Percentiles rank a stretch among this genome's conserved stretches.
These are phyloP conservation scores for Frieseomelitta varia DNA, from an alignment of 1,140 invertebrate genomes.

Conservation along the genomic window DNA sequence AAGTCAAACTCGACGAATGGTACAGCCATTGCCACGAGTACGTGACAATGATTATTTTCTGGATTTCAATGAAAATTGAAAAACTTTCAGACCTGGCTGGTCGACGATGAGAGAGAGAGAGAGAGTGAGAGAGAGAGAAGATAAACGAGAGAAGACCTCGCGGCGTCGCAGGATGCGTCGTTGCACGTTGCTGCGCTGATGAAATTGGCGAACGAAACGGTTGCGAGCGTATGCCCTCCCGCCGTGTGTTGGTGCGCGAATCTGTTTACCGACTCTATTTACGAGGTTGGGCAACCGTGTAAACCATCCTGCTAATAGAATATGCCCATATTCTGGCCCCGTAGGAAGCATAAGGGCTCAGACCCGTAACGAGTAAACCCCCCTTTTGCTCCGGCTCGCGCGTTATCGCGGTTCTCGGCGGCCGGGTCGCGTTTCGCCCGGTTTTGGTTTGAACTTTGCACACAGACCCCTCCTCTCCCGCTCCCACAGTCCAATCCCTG, in stretches of 20 bases:
- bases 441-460: constrained; percentile 7
- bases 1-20: too few species aligned
- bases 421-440: background rate
- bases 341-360: constrained; percentile 52
- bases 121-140: too few species aligned
- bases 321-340: constrained; percentile 55
- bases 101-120: background rate
- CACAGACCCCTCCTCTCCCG: background rate
- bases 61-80: too few species aligned
- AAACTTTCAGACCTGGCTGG: background rate
- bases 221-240: constrained; percentile 11
- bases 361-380: constrained; percentile 51
- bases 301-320: constrained; percentile 71
- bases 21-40: too few species aligned
- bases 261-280: constrained; percentile 68
- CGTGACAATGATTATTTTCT: too few species aligned
- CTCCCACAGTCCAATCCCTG: too few species aligned
- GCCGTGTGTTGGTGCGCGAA: constrained; percentile 35
- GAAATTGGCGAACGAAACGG: constrained; percentile 55
- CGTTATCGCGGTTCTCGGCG: constrained; percentile 64
- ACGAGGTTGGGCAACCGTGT: constrained; percentile 57
- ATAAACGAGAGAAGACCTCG: background rate
- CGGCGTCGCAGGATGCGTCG: background rate
- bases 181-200: constrained; percentile 40
- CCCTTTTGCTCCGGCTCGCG: constrained; percentile 30